These are phyloP conservation scores for Promerops cafer DNA, from an alignment of 2,113 vertebrate genomes.

Conservation along the genomic window DNA sequence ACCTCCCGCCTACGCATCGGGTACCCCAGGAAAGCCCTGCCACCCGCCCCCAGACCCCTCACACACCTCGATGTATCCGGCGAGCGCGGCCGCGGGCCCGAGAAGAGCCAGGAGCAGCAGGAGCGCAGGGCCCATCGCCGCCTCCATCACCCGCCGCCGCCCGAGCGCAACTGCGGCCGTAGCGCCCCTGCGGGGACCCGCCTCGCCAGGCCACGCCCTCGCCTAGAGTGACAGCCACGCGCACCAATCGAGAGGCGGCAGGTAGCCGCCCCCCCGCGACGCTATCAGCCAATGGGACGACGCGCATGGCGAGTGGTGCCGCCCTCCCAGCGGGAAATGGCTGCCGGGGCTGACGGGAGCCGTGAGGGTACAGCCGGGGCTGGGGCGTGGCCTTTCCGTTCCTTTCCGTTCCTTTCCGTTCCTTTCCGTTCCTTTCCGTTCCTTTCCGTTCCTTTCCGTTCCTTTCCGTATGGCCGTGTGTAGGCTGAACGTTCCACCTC, in stretches of 20 bases:
- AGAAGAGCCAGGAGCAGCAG: conserved; percentile 71
- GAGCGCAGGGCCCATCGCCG: background rate
- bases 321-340: background rate
- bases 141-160: background rate
- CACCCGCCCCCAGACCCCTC: no score
- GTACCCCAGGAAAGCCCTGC: background rate
- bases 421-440: no score
- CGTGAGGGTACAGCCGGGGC: fast-evolving
- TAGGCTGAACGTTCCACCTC: background rate
- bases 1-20: background rate
- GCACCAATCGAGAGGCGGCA: fast-evolving
- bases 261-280: fast-evolving
- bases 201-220: background rate
- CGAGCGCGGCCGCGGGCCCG: conserved; percentile 66
- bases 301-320: fast-evolving
- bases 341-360: background rate
- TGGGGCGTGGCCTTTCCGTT: fast-evolving
- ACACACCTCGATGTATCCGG: conserved; percentile 84
- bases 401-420: no score
- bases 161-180: conserved; percentile 20
- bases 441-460: no score
- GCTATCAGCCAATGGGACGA: background rate
- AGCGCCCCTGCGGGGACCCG: conserved; percentile 53
- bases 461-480: fast-evolving
- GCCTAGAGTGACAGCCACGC: fast-evolving